Conservation (phyloP, 2,888 invertebrate species). For the Ganaspis brasiliensis region DNA sequence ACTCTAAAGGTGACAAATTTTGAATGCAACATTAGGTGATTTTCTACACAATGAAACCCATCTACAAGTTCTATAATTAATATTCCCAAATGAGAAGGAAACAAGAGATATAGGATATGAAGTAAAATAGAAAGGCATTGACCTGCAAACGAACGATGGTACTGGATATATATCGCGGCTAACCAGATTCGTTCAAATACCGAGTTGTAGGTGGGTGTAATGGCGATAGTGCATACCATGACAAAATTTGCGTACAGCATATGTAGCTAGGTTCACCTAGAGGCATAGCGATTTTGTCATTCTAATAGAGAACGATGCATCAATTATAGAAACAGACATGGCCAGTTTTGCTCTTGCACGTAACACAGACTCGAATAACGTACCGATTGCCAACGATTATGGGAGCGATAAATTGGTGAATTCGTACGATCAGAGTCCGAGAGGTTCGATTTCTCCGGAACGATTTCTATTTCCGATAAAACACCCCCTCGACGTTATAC, state of each 20-base stretch:
- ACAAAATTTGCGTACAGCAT: conserved; percentile 7
- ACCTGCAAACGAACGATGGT: conserved; percentile 12
- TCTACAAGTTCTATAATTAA: too few relatives aligned
- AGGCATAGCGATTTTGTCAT: conserved; percentile 72
- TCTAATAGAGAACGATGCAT: conserved; percentile 77
- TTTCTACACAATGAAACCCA: too few relatives aligned
- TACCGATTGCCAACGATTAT: conserved; percentile 77
- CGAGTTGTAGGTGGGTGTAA: conserved; percentile 22
- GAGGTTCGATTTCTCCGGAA: conserved; percentile 18
- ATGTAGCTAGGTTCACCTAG: conserved; percentile 10
- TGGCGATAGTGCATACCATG: background rate
- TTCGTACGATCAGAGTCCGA: conserved; percentile 2
- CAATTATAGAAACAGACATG: conserved; percentile 76
- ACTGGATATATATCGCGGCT: conserved; percentile 3
- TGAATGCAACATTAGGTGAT: too few relatives aligned
- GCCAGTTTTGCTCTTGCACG: conserved; percentile 69
- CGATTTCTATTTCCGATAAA: conserved; percentile 34
- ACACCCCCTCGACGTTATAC: background rate
- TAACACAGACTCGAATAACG: conserved; percentile 73
- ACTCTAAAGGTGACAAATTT: too few relatives aligned
- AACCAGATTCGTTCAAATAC: conserved; percentile 31
- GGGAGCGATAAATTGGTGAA: conserved; percentile 74
- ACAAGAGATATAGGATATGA: background rate
- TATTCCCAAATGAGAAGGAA: too few relatives aligned
- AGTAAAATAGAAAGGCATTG: conserved; percentile 13